Evolutionary conservation across 2,888 invertebrate genomes (phyloP), one percentile per base, ranked within the genome.

Genomic region (Thereva nobilitata): DNA sequence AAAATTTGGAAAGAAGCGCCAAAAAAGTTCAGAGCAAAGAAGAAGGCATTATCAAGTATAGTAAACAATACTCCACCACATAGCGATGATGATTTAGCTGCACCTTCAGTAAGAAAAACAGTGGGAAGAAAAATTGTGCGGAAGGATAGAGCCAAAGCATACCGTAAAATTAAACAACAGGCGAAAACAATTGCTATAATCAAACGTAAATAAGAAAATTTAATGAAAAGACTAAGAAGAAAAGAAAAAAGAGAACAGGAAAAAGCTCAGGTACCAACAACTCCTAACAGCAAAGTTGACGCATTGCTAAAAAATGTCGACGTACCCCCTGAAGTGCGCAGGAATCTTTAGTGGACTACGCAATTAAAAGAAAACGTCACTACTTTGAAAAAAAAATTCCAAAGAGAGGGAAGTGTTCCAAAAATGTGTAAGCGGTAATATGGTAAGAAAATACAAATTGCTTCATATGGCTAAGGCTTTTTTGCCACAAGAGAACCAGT

Each of bases 271-370:
- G 10, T 45, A 45, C 45, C 45, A 7, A 45, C 9, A 8, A n/a
- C 45, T 5, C 45, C 45, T 45, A 45, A 45, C 9, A 45, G 45
- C 45, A 9, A 45, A 45, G 45, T 45, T 4, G 45, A 45, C 10
- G 45, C 4, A 4, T 45, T 45, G 9, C 4, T 45, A 4, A 45
- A 45, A 45, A 9, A 4, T 7, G 45, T 5, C n/a, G 5, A 4
- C 9, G 45, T 45, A 8, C 45, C 45, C 4, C 45, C 45, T 8
- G n/a, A 45, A 45, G 45, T 45, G 10, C 45, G 45, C 45, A 45
- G 10, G n/a, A 4, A 45, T n/a, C 45, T 45, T 45, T 45, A 8
- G 4, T 4, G 45, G 9, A 6, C 45, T 6, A 45, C 45, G 4
- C 45, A 45, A 45, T 10, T 45, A 8, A 5, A 45, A 8, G 9